A percentile compares a stretch with the other conserved stretches of the same genome.
Conservation (phyloP, 2,888 invertebrate genomes). For the Ametastegia equiseti region DNA sequence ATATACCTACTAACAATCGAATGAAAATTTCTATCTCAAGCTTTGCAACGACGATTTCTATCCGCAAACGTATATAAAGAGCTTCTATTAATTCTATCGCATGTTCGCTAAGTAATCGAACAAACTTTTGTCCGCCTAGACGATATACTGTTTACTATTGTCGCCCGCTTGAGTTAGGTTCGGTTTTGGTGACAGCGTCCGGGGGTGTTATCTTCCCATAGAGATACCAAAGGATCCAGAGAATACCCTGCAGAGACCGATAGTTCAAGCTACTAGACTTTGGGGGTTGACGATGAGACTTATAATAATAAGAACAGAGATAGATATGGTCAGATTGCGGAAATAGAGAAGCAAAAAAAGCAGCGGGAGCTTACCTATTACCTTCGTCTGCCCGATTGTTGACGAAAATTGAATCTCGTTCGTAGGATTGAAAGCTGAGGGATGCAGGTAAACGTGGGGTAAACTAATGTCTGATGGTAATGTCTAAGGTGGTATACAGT, state of each 20-base stretch:
- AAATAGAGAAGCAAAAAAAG: background rate
- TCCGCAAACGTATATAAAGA: no score
- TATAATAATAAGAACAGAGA: background rate
- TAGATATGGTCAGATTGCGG: background rate
- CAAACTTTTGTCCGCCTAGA: conserved; percentile 32
- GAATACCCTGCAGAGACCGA: conserved; percentile 10
- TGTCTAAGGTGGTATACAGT: conserved; percentile 39
- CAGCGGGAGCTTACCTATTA: background rate
- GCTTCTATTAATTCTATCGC: background rate
- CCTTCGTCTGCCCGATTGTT: background rate
- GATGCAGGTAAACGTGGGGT: background rate
- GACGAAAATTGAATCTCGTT: background rate
- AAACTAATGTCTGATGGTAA: conserved; percentile 3
- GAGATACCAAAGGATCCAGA: background rate
- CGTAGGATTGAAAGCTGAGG: background rate
- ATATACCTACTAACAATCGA: no score
- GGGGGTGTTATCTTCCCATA: conserved; percentile 42
- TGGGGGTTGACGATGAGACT: background rate
- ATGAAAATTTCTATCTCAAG: no score
- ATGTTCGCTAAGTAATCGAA: background rate
- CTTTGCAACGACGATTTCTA: no score
- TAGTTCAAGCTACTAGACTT: background rate
- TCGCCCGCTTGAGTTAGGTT: conserved; percentile 70
- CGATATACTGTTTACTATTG: conserved; percentile 62
- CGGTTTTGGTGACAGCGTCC: conserved; percentile 65